Percentiles rank a stretch among this genome's conserved stretches.
phyloP scores from a whole-genome alignment of 2,888 invertebrate species.

The Pachydiplax longipennis region DNA sequence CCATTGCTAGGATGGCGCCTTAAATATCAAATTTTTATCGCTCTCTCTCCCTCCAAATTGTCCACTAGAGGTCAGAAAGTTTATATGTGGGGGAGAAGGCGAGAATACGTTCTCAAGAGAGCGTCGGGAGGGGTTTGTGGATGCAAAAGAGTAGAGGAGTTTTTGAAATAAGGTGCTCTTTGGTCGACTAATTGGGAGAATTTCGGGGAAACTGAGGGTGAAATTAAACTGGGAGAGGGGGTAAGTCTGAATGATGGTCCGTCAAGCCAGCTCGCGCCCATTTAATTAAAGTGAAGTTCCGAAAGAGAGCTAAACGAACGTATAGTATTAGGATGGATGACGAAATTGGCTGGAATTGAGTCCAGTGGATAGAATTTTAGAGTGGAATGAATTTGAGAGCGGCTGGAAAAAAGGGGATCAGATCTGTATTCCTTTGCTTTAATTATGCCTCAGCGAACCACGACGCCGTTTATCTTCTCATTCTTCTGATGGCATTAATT shows the following conservation, averaged over 20 bases:
- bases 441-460: no score
- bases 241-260: background rate
- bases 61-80: background rate
- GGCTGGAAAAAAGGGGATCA: background rate
- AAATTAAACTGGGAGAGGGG: background rate
- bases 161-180: background rate
- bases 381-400: conserved; percentile 16
- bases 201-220: background rate
- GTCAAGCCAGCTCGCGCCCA: background rate
- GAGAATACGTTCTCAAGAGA: background rate
- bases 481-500: no score
- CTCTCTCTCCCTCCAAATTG: background rate
- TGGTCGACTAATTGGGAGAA: background rate
- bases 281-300: background rate
- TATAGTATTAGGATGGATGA: background rate
- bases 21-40: background rate
- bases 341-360: conserved; percentile 31
- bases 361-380: background rate
- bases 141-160: background rate
- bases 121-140: background rate
- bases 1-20: background rate
- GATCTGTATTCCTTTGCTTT: no score
- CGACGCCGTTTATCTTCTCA: no score
- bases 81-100: background rate
- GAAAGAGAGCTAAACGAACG: background rate